Conservation (phyloP, 2,888 invertebrate genomes). For the Colostygia pectinataria region DNA sequence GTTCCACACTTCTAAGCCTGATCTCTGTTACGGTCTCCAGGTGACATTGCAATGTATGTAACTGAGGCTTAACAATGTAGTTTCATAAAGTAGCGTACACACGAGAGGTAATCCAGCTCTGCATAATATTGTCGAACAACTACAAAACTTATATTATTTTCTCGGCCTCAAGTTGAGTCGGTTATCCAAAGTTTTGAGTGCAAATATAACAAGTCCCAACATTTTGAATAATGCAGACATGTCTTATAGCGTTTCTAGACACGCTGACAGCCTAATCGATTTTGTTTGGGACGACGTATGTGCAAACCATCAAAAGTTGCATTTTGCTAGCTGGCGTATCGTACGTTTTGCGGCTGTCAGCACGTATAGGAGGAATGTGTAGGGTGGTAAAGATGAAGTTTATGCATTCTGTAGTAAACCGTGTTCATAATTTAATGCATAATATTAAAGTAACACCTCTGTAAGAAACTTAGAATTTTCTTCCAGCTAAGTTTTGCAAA, state of each 20-base stretch:
- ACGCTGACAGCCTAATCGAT: conserved; percentile 5
- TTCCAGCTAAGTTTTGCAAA: conserved; percentile 16
- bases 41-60: conserved; percentile 28
- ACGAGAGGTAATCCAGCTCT: conserved; percentile 51
- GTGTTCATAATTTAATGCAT: conserved; percentile 45
- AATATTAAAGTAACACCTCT: conserved; percentile 26
- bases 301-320: background rate
- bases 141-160: conserved; percentile 68
- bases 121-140: conserved; percentile 38
- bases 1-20: conserved; percentile 20
- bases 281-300: background rate
- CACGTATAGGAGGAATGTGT: conserved; percentile 4
- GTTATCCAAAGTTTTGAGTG: conserved; percentile 72
- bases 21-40: conserved; percentile 33
- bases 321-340: background rate
- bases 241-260: conserved; percentile 34
- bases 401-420: conserved; percentile 30
- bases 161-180: conserved; percentile 56
- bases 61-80: conserved; percentile 47
- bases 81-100: conserved; percentile 40
- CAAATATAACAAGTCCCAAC: conserved; percentile 64
- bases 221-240: conserved; percentile 68
- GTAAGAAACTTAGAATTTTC: conserved; percentile 27
- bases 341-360: no score
- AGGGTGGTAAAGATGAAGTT: conserved; percentile 48